Evolutionary conservation across 2,888 invertebrate genomes (phyloP), one percentile per base, ranked within the genome.

Genomic region (Lydus trimaculatus): DNA sequence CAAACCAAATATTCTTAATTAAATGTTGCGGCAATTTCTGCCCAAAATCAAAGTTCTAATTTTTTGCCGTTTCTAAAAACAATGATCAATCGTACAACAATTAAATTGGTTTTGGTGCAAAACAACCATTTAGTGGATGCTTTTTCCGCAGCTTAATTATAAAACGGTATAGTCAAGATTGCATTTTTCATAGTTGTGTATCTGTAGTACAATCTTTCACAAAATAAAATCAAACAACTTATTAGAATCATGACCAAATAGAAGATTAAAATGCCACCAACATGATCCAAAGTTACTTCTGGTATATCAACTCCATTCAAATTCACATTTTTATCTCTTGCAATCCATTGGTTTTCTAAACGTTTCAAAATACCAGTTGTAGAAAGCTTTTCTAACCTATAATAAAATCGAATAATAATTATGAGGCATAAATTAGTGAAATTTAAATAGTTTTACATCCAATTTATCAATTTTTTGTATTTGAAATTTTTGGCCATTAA

Each of bases 301-400:
- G 80, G 78, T 56, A 75, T 65, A 58, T 67, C 62, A n/a, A 71
- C 63, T n/a, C 31, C 39, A 66, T 69, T 70, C 17, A 67, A 62
- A 31, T 68, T 61, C 15, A 58, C 69, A 63, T n/a, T 70, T 68
- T 69, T 67, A 64, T 67, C 75, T 67, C 48, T 70, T 66, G 43
- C 64, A 31, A 85, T 79, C 84, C 85, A 86, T 70, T 83, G 83
- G 11, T 77, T 73, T 73, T 86, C 83, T 13, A 87, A 76, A 70
- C 84, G 80, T 17, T 80, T 76, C n/a, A 85, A 66, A 39, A 86
- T 81, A 4, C 86, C 86, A 1, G 81, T 75, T 25, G 83, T 83
- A 64, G 76, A 81, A 33, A 87, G 76, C 65, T 79, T 81, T 65
- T 82, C 73, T 63, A 86, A 72, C 61, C 86, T 86, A 70, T 65